A percentile compares a stretch with the other conserved stretches of the same genome.
Evolutionary conservation across 2,888 invertebrate species (phyloP).

Genomic region (Glaucopsyche alexis): DNA sequence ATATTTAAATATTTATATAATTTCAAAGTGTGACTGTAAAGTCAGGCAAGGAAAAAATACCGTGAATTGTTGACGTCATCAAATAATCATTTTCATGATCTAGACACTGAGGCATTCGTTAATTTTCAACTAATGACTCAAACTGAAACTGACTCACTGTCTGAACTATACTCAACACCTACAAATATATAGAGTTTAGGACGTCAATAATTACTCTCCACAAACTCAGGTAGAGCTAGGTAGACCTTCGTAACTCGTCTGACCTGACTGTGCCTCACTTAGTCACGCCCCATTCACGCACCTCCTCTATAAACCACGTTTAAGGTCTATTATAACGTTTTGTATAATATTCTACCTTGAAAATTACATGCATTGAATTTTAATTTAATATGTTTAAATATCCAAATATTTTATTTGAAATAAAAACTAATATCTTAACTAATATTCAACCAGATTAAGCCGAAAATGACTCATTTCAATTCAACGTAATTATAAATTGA

Average conservation of each 20-base stretch:
- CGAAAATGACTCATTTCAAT: not conserved
- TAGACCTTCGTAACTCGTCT: constrained; percentile 40
- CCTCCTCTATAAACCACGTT: constrained; percentile 41
- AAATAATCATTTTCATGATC: constrained; percentile 16
- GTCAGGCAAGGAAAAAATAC: too few species aligned
- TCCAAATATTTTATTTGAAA: not conserved
- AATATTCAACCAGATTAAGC: not conserved
- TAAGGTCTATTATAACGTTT: constrained; percentile 48
- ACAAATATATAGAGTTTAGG: not conserved
- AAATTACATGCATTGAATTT: not conserved
- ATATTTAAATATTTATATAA: too few species aligned
- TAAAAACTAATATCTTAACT: too few species aligned
- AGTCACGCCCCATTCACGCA: constrained; percentile 69
- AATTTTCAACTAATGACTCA: not conserved
- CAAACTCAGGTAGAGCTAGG: constrained; percentile 31
- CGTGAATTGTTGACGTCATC: not conserved
- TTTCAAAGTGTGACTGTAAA: too few species aligned
- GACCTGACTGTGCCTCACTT: constrained; percentile 50
- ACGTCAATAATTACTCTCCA: constrained; percentile 32
- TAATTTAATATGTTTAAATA: not conserved
- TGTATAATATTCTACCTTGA: too few species aligned
- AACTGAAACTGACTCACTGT: not conserved
- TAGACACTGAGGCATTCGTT: not conserved
- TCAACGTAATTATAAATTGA: constrained; percentile 1
- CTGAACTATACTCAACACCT: not conserved